Percentiles rank a stretch among this genome's conserved stretches.
Evolutionary conservation across 1,140 invertebrate genomes (phyloP).

Genomic region (Dufourea novaeangliae): DNA sequence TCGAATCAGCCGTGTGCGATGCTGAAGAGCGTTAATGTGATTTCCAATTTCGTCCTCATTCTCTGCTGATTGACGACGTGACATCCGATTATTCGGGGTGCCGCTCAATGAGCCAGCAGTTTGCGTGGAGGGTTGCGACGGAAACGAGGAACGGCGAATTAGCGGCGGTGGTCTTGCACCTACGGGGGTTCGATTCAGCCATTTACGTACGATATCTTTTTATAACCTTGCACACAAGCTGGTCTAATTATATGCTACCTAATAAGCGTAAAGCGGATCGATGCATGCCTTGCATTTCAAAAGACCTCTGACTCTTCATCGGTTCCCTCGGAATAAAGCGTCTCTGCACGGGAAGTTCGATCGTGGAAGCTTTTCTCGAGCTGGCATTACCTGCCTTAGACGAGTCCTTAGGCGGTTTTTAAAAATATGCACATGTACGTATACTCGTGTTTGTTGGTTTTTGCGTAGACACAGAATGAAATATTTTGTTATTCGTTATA

Average conservation of each 20-base stretch:
- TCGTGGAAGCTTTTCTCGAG: slow-evolving; percentile 60
- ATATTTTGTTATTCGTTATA: slow-evolving; percentile 21
- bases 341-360: slow-evolving; percentile 65
- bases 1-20: slow-evolving; percentile 70
- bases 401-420: slow-evolving; percentile 68
- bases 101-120: slow-evolving; percentile 48
- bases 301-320: slow-evolving; percentile 66
- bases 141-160: slow-evolving; percentile 74
- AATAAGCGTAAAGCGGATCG: slow-evolving; percentile 67
- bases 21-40: slow-evolving; percentile 61
- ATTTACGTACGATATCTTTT: slow-evolving; percentile 9
- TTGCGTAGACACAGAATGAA: slow-evolving; percentile 4
- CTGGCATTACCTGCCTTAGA: slow-evolving; percentile 58
- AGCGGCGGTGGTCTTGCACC: slow-evolving; percentile 69
- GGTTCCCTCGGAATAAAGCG: slow-evolving; percentile 61
- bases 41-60: slow-evolving; percentile 60
- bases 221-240: background rate
- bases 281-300: slow-evolving; percentile 69
- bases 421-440: slow-evolving; percentile 52
- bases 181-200: slow-evolving; percentile 47
- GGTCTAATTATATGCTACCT: slow-evolving; percentile 61
- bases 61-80: slow-evolving; percentile 61
- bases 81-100: slow-evolving; percentile 57
- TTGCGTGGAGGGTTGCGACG: slow-evolving; percentile 61
- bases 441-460: slow-evolving; percentile 27